phyloP scores from a whole-genome alignment of 2,113 vertebrate genomes.

The Siniperca knerii region DNA sequence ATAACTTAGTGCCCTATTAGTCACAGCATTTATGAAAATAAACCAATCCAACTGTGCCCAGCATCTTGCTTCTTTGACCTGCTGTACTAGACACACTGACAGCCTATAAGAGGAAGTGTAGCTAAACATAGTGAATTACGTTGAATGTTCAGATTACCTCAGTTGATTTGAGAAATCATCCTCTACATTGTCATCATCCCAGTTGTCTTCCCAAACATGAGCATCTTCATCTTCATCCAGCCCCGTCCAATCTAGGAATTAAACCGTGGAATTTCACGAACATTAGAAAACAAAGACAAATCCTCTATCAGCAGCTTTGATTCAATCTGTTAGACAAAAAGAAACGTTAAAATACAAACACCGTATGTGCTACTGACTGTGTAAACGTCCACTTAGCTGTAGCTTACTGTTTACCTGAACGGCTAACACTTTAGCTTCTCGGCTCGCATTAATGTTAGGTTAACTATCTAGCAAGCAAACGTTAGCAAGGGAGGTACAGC shows the following conservation, averaged over 20 bases:
- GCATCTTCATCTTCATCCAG: conserved; percentile 98
- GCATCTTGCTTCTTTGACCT: neutral
- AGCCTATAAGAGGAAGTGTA: neutral
- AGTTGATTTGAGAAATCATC: conserved; percentile 99
- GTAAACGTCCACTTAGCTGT: no score
- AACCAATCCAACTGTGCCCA: neutral
- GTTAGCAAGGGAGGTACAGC: neutral
- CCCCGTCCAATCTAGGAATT: conserved; percentile 93
- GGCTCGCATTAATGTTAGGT: neutral
- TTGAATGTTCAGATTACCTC: conserved; percentile 81
- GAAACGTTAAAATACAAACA: neutral
- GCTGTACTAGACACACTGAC: neutral
- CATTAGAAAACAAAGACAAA: neutral
- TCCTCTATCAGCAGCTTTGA: neutral
- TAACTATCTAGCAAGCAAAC: neutral
- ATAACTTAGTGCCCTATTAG: neutral
- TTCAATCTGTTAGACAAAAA: neutral
- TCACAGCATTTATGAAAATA: neutral
- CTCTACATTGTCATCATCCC: conserved; percentile 99
- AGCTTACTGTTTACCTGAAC: neutral
- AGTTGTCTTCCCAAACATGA: conserved; percentile 99
- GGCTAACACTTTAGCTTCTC: conserved; percentile 1
- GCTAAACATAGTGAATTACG: neutral
- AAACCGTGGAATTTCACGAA: neutral
- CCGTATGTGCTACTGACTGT: rapidly evolving